A percentile compares a stretch with the other conserved stretches of the same genome.
Evolutionary conservation across 2,797 vertebrate genomes (phyloP).

Genomic region (Acipenser transmontanus): DNA sequence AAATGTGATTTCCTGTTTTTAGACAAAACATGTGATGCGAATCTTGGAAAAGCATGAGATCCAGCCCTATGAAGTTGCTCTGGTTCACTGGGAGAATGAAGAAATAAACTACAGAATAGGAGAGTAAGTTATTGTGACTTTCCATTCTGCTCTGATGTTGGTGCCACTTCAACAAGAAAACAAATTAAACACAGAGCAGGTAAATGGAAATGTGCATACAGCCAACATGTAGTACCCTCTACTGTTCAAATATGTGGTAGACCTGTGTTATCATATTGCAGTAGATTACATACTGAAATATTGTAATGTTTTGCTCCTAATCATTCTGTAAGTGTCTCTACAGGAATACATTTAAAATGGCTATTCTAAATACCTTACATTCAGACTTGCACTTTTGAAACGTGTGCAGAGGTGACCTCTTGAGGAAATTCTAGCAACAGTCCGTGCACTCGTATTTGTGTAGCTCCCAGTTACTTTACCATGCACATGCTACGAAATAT

Average conservation of each 20-base stretch:
- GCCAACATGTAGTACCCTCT: no score
- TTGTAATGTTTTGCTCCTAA: not conserved
- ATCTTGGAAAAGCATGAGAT: conserved; percentile 85
- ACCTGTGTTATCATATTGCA: no score
- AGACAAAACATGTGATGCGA: conserved; percentile 80
- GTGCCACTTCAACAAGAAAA: not conserved
- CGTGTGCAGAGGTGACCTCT: no score
- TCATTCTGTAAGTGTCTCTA: not conserved
- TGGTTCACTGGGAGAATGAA: conserved; percentile 97
- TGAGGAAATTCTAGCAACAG: no score
- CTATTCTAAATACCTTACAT: no score
- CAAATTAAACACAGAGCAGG: not conserved
- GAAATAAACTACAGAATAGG: conserved; percentile 82
- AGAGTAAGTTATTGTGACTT: conserved; percentile 61
- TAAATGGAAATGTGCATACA: no score
- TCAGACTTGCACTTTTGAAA: no score
- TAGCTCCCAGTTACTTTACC: no score
- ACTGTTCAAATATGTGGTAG: no score
- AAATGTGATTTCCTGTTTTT: conserved; percentile 9
- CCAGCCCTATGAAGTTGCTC: conserved; percentile 86
- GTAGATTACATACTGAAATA: no score
- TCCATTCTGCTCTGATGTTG: not conserved
- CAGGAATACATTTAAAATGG: not conserved
- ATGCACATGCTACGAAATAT: no score
- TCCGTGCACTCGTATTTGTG: no score